Base-by-base conservation (phyloP, 2,797 vertebrate genomes). In the Phrynocephalus guinanensis region DNA sequence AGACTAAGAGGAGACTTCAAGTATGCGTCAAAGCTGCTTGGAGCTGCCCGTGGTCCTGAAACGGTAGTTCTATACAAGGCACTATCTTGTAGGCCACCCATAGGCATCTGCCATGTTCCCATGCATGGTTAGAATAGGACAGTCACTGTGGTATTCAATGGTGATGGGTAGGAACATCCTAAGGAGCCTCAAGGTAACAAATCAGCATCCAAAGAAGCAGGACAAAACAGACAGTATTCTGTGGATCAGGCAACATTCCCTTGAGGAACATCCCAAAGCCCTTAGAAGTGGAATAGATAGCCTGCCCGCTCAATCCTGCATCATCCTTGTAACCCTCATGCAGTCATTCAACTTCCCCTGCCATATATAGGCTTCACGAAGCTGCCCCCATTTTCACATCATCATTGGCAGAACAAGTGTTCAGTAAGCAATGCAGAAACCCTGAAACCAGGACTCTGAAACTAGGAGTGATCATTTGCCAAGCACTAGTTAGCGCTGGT, bases 161-260 rank as follows among this genome's bases (percentile, higher is more conserved):
- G 2, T 20, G 1, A n/a, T 30, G 56, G 6, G n/a, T 4, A 18
- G 28, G 50, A 60, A n/a, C 24, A 85, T 90, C 92, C 93, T 91
- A 83, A 80, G 81, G 70, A 60, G 16, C 81, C 88, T 52, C 9
- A 63, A 79, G 81, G 18, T 67, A 60, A 89, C 73, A 91, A 79
- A 18, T 3, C 2, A 80, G n/a, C 9, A 73, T 1, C 63, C 84
- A 73, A 30, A 85, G 67, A 79, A 50, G 79, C 72, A 50, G 86
- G 10, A 7, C 30, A 90, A 94, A 93, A 77, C 85, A 79, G 1
- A 92, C 89, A 91, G 87, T 79, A 90, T 24, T 80, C 28, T 84
- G 68, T 92, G 66, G 87, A 72, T 78, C 1, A 10, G 89, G 85
- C 30, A 50, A 16, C 6, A 26, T 92, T 90, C 81, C 92, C 63